phyloP scores from a whole-genome alignment of 2,113 vertebrate genomes.

The Microtus richardsoni region DNA sequence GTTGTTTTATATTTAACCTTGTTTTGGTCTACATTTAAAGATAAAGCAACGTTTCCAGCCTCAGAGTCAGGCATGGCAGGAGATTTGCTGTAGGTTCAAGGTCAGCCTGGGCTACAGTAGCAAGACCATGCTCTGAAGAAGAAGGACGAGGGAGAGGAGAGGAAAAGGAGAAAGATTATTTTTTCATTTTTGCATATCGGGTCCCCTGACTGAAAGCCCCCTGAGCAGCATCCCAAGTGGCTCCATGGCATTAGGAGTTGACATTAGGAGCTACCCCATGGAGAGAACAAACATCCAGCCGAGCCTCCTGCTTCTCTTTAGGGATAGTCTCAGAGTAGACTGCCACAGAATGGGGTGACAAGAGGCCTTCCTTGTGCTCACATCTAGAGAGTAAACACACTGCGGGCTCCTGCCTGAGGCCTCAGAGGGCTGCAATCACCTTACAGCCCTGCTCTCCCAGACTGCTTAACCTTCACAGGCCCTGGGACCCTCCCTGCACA shows the following conservation, averaged over 20 bases:
- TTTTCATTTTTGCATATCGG: background rate
- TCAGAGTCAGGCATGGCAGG: background rate
- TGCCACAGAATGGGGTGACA: fast-evolving
- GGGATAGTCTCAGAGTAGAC: too few species aligned
- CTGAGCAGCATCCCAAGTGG: background rate
- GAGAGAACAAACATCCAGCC: background rate
- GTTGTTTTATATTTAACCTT: background rate
- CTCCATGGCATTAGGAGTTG: background rate
- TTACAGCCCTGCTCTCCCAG: background rate
- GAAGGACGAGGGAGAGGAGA: background rate
- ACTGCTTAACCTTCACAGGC: background rate
- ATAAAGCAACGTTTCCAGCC: background rate
- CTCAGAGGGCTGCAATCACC: background rate
- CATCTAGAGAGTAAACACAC: background rate
- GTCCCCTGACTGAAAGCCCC: background rate
- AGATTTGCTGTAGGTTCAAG: background rate
- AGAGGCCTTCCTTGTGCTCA: background rate
- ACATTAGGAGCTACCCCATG: background rate
- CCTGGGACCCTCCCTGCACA: background rate
- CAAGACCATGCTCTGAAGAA: background rate
- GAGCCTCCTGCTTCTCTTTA: background rate
- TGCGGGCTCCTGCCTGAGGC: background rate
- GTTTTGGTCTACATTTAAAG: background rate
- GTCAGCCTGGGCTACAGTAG: background rate
- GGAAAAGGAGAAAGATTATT: background rate